phyloP scores from a whole-genome alignment of 2,797 vertebrate genomes.

The Graptemys geographica region DNA sequence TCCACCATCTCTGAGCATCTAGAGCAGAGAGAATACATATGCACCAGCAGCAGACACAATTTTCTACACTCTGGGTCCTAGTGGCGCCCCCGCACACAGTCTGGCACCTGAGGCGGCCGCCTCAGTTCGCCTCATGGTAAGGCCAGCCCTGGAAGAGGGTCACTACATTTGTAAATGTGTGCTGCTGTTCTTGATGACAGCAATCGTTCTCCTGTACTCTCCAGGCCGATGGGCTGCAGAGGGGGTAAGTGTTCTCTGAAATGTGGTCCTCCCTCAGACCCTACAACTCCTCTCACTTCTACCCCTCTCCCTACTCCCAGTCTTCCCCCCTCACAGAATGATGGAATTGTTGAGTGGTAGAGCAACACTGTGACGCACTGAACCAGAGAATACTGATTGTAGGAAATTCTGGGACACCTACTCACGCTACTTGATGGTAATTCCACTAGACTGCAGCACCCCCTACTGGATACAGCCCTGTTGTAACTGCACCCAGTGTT shows the following conservation, averaged over 20 bases:
- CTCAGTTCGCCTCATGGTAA: no score
- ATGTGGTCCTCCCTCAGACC: neutral
- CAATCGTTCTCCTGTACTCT: neutral
- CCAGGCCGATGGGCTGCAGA: neutral
- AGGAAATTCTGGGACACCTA: constrained; percentile 14
- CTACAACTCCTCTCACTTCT: neutral
- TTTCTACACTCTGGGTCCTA: no score
- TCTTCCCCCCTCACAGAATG: neutral
- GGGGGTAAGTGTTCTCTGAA: constrained; percentile 1
- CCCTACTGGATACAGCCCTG: neutral
- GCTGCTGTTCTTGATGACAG: neutral
- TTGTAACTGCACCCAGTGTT: neutral
- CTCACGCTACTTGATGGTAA: neutral
- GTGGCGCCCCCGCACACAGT: no score
- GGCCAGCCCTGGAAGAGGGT: neutral
- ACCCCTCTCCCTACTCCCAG: neutral
- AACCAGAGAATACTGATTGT: constrained; percentile 26
- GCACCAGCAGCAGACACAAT: no score
- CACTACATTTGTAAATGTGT: neutral
- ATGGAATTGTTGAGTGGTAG: neutral
- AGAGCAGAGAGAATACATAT: no score
- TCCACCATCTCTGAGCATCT: no score
- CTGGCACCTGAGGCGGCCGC: no score
- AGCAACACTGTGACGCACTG: neutral
- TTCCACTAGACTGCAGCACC: neutral